Percentiles rank a stretch among this genome's conserved stretches.
phyloP scores from a whole-genome alignment of 2,888 invertebrate species.

The Zygothrica quintamaculata region DNA sequence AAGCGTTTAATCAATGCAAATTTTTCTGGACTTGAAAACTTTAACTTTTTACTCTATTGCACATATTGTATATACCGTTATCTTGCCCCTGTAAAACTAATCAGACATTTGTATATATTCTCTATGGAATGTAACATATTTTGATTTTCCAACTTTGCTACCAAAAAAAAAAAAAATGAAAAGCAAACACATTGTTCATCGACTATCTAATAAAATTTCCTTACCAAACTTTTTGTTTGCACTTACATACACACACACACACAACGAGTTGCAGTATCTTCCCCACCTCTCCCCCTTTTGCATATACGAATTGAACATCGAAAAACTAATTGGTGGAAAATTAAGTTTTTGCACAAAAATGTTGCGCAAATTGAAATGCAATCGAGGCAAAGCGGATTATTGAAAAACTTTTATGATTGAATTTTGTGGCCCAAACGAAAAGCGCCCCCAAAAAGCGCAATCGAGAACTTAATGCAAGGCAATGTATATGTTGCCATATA shows the following conservation, averaged over 20 bases:
- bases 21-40: too few species aligned
- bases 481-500: not conserved
- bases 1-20: too few species aligned
- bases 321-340: slow-evolving; percentile 83
- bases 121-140: not conserved
- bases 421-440: slow-evolving; percentile 64
- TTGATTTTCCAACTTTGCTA: not conserved
- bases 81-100: not conserved
- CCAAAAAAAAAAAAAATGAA: not conserved
- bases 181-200: not conserved
- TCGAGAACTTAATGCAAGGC: slow-evolving; percentile 65
- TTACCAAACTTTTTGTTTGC: slow-evolving; percentile 16
- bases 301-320: slow-evolving; percentile 24
- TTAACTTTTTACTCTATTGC: not conserved
- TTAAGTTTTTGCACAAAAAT: slow-evolving; percentile 82
- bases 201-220: slow-evolving; percentile 31
- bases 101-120: not conserved
- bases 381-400: slow-evolving; percentile 80
- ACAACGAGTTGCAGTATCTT: slow-evolving; percentile 43
- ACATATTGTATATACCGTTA: not conserved
- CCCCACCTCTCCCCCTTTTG: not conserved
- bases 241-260: slow-evolving; percentile 16
- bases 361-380: slow-evolving; percentile 81
- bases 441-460: slow-evolving; percentile 58
- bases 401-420: slow-evolving; percentile 82